Evolutionary conservation across 2,888 invertebrate species (phyloP).

Genomic region (Hydrotaea cyrtoneurina): DNA sequence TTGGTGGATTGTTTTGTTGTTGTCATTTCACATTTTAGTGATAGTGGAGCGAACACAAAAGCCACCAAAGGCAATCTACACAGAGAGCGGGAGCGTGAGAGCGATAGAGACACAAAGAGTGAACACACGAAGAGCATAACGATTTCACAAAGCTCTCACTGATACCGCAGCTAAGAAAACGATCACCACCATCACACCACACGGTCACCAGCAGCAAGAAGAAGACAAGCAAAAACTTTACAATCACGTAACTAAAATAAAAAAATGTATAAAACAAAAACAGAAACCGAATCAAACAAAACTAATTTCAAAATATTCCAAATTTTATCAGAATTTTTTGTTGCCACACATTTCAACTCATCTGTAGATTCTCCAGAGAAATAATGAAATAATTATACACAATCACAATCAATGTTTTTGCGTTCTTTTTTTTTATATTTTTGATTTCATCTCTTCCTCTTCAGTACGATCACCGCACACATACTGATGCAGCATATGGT

Average conservation of each 20-base stretch:
- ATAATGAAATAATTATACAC: background rate
- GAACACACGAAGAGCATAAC: no score
- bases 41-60: conserved; percentile 45
- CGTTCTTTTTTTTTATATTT: no score
- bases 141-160: conserved; percentile 8
- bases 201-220: background rate
- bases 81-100: conserved; percentile 13
- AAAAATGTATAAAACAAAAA: background rate
- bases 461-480: background rate
- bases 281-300: background rate
- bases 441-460: conserved; percentile 7
- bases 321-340: background rate
- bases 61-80: background rate
- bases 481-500: background rate
- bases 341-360: background rate
- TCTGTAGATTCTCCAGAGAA: background rate
- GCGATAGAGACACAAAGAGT: no score
- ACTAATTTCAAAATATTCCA: background rate
- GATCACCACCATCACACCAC: conserved; percentile 3
- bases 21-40: conserved; percentile 43
- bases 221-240: background rate
- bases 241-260: conserved; percentile 34
- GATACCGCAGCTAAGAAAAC: background rate
- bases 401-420: background rate
- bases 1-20: background rate